phyloP scores from a whole-genome alignment of 2,113 vertebrate species.

The Euleptes europaea region DNA sequence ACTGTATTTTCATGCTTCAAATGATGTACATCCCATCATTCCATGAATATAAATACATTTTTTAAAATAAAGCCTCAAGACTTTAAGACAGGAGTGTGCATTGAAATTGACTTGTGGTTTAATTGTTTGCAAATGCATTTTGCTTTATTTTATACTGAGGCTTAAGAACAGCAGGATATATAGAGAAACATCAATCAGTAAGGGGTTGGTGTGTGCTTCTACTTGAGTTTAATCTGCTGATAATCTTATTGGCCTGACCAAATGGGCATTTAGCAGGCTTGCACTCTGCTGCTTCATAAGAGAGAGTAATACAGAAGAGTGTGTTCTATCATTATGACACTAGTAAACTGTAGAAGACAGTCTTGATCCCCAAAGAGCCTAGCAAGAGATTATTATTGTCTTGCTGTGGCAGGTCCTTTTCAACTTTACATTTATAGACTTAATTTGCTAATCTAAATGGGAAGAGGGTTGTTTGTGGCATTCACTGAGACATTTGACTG shows the following conservation, averaged over 20 bases:
- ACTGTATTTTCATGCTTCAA: too few species aligned
- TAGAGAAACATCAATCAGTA: not conserved
- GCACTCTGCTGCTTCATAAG: not conserved
- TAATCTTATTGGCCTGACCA: not conserved
- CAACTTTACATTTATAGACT: not conserved
- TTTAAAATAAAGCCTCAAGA: not conserved
- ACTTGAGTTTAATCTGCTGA: not conserved
- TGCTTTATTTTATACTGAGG: not conserved
- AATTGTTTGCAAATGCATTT: slow-evolving; percentile 24
- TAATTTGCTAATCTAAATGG: not conserved
- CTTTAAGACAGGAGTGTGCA: not conserved
- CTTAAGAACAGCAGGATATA: not conserved
- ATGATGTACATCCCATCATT: too few species aligned
- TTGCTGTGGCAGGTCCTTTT: not conserved
- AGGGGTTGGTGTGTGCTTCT: not conserved
- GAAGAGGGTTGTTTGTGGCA: not conserved
- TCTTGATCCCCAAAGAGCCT: not conserved
- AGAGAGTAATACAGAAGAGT: not conserved
- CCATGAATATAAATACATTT: too few species aligned
- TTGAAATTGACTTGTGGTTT: slow-evolving; percentile 20
- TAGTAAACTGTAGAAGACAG: not conserved
- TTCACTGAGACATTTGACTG: not conserved
- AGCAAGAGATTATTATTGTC: not conserved
- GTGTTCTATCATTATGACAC: not conserved
- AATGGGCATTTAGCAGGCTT: not conserved